phyloP scores from a whole-genome alignment of 2,888 invertebrate species.

The Choristoneura rosaceana region DNA sequence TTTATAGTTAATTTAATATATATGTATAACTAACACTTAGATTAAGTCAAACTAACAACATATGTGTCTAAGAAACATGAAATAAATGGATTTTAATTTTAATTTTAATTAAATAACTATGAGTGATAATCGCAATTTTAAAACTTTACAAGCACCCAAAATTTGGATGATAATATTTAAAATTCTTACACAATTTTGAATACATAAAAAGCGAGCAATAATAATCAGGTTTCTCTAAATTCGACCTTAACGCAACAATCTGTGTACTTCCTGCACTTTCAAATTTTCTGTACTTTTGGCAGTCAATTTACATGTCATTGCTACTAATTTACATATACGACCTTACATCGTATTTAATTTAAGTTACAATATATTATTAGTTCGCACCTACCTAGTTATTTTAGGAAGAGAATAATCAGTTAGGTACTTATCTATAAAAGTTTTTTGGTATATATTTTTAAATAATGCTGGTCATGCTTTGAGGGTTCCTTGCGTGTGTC shows the following conservation, averaged over 20 bases:
- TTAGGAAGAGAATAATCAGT: not conserved
- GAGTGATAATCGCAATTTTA: too few species aligned
- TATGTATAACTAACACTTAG: too few species aligned
- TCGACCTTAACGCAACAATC: slow-evolving; percentile 55
- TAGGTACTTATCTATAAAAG: not conserved
- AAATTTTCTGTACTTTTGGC: slow-evolving; percentile 57
- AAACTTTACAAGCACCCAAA: too few species aligned
- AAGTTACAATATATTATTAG: not conserved
- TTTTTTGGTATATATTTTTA: too few species aligned
- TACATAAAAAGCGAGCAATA: not conserved
- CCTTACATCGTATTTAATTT: slow-evolving; percentile 15
- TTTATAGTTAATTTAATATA: too few species aligned
- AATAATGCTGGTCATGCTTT: too few species aligned
- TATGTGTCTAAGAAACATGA: too few species aligned
- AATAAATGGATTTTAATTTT: too few species aligned
- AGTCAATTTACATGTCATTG: slow-evolving; percentile 14
- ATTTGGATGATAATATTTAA: too few species aligned
- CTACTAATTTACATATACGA: slow-evolving; percentile 23
- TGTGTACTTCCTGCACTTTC: slow-evolving; percentile 65
- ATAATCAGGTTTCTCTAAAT: slow-evolving; percentile 4
- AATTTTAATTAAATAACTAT: too few species aligned
- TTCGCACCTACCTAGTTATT: not conserved
- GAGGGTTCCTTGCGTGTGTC: too few species aligned
- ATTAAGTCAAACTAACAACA: too few species aligned
- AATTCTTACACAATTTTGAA: not conserved